Percentiles rank a stretch among this genome's conserved stretches.
Conservation (phyloP, 1,140 invertebrate species). For the Hermatobates lingyangjiaoensis region DNA sequence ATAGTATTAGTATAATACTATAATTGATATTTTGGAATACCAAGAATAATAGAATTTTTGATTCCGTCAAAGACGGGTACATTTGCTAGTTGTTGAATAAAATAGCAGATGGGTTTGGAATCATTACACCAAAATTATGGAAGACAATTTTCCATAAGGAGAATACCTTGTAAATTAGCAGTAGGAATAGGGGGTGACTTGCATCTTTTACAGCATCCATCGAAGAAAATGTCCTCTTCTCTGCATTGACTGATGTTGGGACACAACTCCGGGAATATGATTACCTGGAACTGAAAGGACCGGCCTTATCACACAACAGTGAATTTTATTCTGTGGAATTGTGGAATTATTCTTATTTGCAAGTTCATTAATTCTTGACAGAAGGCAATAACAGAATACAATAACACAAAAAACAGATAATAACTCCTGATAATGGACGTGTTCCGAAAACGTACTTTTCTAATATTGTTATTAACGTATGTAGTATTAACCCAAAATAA, state of each 20-base stretch:
- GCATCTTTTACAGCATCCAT: slow-evolving; percentile 46
- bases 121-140: background rate
- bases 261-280: slow-evolving; percentile 32
- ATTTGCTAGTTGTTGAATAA: too few relatives aligned
- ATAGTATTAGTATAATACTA: background rate
- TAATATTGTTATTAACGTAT: too few relatives aligned
- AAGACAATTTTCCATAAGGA: background rate
- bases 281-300: slow-evolving; percentile 31
- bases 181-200: slow-evolving; percentile 24
- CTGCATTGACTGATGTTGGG: slow-evolving; percentile 38
- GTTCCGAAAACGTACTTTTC: background rate
- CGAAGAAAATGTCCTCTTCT: slow-evolving; percentile 29
- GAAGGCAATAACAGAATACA: background rate
- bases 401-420: background rate
- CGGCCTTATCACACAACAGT: slow-evolving; percentile 2
- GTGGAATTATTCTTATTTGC: background rate
- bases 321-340: background rate
- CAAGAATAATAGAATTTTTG: background rate
- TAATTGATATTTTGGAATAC: background rate
- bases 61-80: too few relatives aligned
- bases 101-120: too few relatives aligned
- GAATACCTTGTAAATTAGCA: background rate
- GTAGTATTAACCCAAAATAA: too few relatives aligned
- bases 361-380: background rate
- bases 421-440: background rate